These are phyloP conservation scores for Danio aesculapii DNA, from an alignment of 2,797 vertebrate genomes.

Conservation along the genomic window DNA sequence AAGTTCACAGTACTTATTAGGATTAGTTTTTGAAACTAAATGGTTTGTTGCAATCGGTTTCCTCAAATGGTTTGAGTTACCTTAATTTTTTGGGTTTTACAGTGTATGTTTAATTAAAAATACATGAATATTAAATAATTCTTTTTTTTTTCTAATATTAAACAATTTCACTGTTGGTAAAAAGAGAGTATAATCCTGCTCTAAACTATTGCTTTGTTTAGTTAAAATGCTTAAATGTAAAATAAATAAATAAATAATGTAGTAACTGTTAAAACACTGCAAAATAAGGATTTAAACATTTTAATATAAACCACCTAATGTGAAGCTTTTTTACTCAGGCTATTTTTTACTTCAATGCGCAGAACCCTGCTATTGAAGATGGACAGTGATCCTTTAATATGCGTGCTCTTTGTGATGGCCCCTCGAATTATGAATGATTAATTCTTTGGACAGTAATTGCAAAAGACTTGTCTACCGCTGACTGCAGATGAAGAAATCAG, in stretches of 20 bases:
- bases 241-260: too few relatives aligned
- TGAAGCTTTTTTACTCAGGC: not conserved
- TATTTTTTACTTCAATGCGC: not conserved
- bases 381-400: constrained; percentile 51
- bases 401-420: constrained; percentile 50
- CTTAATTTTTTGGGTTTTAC: too few relatives aligned
- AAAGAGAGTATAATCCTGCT: not conserved
- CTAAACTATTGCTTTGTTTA: not conserved
- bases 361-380: constrained; percentile 34
- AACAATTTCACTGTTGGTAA: not conserved
- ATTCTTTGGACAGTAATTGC: constrained; percentile 67
- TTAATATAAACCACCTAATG: too few relatives aligned
- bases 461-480: constrained; percentile 59
- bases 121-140: not conserved
- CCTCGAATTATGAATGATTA: constrained; percentile 66
- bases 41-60: too few relatives aligned
- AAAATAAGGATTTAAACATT: too few relatives aligned
- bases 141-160: not conserved
- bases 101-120: too few relatives aligned
- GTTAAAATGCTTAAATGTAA: not conserved
- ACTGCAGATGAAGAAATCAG: constrained; percentile 63
- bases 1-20: too few relatives aligned
- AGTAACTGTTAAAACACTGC: too few relatives aligned
- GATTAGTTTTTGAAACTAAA: too few relatives aligned
- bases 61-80: too few relatives aligned